phyloP scores from a whole-genome alignment of 2,888 invertebrate species.

The Ligdia adustata region DNA sequence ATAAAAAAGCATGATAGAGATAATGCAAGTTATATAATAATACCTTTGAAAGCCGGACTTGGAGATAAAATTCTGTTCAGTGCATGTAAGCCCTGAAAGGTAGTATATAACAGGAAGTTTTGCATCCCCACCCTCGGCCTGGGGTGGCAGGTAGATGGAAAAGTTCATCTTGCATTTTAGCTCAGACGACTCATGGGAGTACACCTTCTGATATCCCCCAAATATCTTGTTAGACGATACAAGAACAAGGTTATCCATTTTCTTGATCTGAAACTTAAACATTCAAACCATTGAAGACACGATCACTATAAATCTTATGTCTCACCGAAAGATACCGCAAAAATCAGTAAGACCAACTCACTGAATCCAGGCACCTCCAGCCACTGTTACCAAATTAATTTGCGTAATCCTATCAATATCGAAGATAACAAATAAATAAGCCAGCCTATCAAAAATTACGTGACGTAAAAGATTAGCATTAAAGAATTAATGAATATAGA shows the following conservation, averaged over 20 bases:
- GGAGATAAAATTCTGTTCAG: constrained; percentile 97
- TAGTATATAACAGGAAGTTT: constrained; percentile 94
- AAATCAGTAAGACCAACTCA: too few relatives aligned
- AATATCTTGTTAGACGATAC: constrained; percentile 89
- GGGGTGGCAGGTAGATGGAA: constrained; percentile 94
- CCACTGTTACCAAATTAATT: too few relatives aligned
- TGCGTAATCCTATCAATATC: too few relatives aligned
- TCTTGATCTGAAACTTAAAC: constrained; percentile 47
- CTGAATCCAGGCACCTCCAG: too few relatives aligned
- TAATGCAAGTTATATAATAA: constrained; percentile 7
- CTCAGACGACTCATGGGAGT: constrained; percentile 89
- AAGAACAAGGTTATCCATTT: constrained; percentile 82
- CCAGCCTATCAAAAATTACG: too few relatives aligned
- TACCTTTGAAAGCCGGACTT: constrained; percentile 97
- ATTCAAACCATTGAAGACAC: too few relatives aligned
- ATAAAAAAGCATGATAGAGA: constrained; percentile 9
- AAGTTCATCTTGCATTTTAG: constrained; percentile 97
- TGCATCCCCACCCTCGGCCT: constrained; percentile 84
- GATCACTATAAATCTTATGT: too few relatives aligned
- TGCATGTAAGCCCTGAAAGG: constrained; percentile 96
- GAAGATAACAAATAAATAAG: too few relatives aligned
- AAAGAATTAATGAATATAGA: too few relatives aligned
- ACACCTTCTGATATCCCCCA: constrained; percentile 94
- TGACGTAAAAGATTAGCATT: too few relatives aligned
- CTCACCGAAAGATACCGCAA: too few relatives aligned